These are phyloP conservation scores for Brachyistius frenatus DNA, from an alignment of 2,113 vertebrate genomes.

Conservation along the genomic window DNA sequence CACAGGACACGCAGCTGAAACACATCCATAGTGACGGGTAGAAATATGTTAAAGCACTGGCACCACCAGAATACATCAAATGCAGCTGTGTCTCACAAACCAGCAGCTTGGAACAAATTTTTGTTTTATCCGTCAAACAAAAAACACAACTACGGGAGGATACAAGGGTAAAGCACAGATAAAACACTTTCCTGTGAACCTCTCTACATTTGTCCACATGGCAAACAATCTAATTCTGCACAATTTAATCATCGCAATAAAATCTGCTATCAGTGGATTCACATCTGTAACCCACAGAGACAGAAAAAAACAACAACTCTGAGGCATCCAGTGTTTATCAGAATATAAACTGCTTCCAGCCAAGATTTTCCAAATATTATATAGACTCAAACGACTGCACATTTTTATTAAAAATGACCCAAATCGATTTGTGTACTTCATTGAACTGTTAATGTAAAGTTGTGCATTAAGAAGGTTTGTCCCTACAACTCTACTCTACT, in stretches of 20 bases:
- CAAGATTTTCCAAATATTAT: too few relatives aligned
- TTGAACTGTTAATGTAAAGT: not conserved
- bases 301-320: not conserved
- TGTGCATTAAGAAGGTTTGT: not conserved
- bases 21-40: constrained; percentile 3
- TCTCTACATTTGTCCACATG: constrained; percentile 31
- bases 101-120: constrained; percentile 1
- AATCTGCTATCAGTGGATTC: constrained; percentile 39
- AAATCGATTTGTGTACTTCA: not conserved
- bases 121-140: not conserved
- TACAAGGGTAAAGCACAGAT: not conserved
- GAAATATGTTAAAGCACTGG: constrained; percentile 3
- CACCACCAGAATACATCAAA: not conserved
- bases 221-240: constrained; percentile 24
- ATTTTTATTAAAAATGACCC: not conserved
- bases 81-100: not conserved
- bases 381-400: not conserved
- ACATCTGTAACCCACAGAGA: constrained; percentile 45
- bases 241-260: constrained; percentile 51
- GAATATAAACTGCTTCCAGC: too few relatives aligned
- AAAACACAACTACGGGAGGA: constrained; percentile 13
- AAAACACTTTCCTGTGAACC: constrained; percentile 24
- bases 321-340: not conserved
- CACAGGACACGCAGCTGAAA: constrained; percentile 28
- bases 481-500: not conserved